A percentile compares a stretch with the other conserved stretches of the same genome.
These are phyloP conservation scores for Meganola albula DNA, from an alignment of 2,888 invertebrate genomes.

Conservation along the genomic window DNA sequence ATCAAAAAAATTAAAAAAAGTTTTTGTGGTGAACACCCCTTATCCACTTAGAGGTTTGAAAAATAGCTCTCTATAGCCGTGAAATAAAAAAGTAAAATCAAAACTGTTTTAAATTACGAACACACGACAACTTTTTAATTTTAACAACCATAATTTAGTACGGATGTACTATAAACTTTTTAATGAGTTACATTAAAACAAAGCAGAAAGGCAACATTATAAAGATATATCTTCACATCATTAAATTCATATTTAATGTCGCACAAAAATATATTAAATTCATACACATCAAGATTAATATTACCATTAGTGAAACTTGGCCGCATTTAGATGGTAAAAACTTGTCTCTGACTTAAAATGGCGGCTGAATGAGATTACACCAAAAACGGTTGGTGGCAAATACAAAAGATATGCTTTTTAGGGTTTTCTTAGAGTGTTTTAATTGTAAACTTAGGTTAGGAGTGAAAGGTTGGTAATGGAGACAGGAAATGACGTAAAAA, in stretches of 20 bases:
- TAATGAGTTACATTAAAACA: slow-evolving; percentile 11
- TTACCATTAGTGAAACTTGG: slow-evolving; percentile 44
- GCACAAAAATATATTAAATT: slow-evolving; percentile 22
- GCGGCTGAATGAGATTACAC: slow-evolving; percentile 35
- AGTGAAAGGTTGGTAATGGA: slow-evolving; percentile 20
- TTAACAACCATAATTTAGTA: no score
- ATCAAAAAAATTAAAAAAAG: no score
- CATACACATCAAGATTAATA: slow-evolving; percentile 55
- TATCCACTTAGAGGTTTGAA: no score
- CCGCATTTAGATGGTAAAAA: slow-evolving; percentile 53
- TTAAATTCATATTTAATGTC: slow-evolving; percentile 27
- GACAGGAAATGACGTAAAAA: neutral
- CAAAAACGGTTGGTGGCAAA: slow-evolving; percentile 48
- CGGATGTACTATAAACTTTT: no score
- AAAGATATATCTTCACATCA: slow-evolving; percentile 12
- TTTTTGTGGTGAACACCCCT: no score
- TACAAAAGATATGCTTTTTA: slow-evolving; percentile 51
- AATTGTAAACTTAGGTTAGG: slow-evolving; percentile 24
- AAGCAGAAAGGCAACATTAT: slow-evolving; percentile 12
- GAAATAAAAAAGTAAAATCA: no score
- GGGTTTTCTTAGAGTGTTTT: slow-evolving; percentile 32
- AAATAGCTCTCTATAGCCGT: no score
- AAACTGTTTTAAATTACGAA: no score
- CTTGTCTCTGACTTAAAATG: slow-evolving; percentile 45
- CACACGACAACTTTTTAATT: no score